Percentiles rank a stretch among this genome's conserved stretches.
These are phyloP conservation scores for Oligia strigilis DNA, from an alignment of 2,888 invertebrate species.

Conservation along the genomic window DNA sequence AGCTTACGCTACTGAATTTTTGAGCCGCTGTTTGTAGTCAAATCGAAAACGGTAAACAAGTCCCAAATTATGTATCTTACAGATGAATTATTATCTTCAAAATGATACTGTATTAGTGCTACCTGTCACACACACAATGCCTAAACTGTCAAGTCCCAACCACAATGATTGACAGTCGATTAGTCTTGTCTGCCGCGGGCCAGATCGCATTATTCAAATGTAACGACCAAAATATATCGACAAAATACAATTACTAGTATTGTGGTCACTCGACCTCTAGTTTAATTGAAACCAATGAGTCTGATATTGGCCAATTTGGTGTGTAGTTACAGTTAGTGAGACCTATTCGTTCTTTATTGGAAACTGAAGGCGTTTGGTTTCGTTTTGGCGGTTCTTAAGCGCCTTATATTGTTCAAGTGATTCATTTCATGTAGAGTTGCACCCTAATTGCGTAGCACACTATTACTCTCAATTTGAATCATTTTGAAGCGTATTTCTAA, in stretches of 20 bases:
- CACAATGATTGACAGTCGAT: constrained; percentile 44
- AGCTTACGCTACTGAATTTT: not conserved
- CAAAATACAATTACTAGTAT: constrained; percentile 50
- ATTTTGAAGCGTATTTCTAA: no score
- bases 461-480: no score
- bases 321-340: constrained; percentile 29
- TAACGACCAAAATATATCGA: constrained; percentile 47
- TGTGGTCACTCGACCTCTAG: constrained; percentile 55
- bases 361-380: not conserved
- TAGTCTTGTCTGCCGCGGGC: constrained; percentile 39
- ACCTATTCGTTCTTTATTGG: constrained; percentile 6
- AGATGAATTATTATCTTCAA: constrained; percentile 13
- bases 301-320: constrained; percentile 54
- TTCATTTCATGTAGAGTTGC: not conserved
- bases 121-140: constrained; percentile 13
- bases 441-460: no score
- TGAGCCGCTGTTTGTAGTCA: not conserved
- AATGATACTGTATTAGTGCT: constrained; percentile 16
- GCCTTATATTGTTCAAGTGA: not conserved
- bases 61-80: constrained; percentile 10
- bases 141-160: constrained; percentile 31
- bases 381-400: not conserved
- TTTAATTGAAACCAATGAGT: constrained; percentile 66
- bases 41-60: not conserved
- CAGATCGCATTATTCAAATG: constrained; percentile 44